Base-by-base conservation (phyloP, 2,888 invertebrate genomes). In the Desoria tigrina region DNA sequence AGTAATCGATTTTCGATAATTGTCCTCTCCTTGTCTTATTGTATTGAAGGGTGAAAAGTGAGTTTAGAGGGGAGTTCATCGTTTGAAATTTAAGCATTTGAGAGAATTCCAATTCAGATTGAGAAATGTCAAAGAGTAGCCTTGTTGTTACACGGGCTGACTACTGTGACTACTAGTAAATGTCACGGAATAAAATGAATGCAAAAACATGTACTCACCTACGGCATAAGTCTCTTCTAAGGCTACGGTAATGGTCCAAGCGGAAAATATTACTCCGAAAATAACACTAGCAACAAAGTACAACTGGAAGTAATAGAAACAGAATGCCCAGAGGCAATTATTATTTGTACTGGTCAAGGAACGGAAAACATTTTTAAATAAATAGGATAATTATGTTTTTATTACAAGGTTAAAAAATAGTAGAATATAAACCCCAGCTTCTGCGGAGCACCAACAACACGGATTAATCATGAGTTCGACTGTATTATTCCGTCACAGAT, bases 401-500 rank as follows among this genome's bases (percentile, higher is more conserved):
- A 65, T 66, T 69, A 71, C 73, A 69, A 74, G 71, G 67, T 74
- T 74, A 69, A 74, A 74, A 68, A 74, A 74, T 63, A 74, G 70
- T 54, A 72, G 65, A 65, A 74, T 68, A 65, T 71, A 74, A 63
- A 74, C 70, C 61, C 74, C 74, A 66, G 71, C 71, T 70, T 74
- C 74, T 57, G 71, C 74, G 54, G 71, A 70, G 66, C 74, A 74
- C 65, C 71, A 74, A 63, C 68, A 74, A 56, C 71, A 72, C 69
- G 74, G 74, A 69, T 74, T 74, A 68, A 71, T 69, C 71, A 72
- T 72, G 66, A 63, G 65, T 64, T 63, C 51, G 7, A 14, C 9
- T 14, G 7, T 49, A 21, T 21, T 7, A n/a, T 11, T 39, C 39
- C 39, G 9, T 16, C 16, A 16, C 39, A 9, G 9, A 39, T 39